Conservation (phyloP, 2,797 vertebrate genomes). For the Acanthiza pusilla region DNA sequence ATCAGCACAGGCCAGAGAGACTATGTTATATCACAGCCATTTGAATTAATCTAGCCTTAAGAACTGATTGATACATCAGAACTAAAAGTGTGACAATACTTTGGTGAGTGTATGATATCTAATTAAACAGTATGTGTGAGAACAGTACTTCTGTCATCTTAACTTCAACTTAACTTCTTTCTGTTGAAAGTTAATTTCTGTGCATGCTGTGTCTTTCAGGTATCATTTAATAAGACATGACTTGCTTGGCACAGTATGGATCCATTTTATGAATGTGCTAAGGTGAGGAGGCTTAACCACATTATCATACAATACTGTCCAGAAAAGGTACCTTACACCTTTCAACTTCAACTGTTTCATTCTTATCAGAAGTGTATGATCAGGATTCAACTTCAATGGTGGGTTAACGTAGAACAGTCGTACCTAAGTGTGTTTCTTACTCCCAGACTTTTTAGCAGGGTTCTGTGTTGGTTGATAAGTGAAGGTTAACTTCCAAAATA, state of each 20-base stretch:
- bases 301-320: not conserved
- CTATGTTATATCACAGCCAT: not conserved
- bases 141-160: not conserved
- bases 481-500: not conserved
- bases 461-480: not conserved
- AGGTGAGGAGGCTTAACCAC: not conserved
- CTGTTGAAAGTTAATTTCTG: not conserved
- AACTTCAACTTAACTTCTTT: no score
- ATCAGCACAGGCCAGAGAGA: not conserved
- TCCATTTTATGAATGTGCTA: not conserved
- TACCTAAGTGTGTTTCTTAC: not conserved
- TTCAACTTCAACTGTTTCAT: not conserved
- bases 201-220: not conserved
- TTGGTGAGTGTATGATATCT: not conserved
- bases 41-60: not conserved
- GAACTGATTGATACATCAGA: not conserved
- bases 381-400: not conserved
- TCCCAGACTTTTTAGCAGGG: not conserved
- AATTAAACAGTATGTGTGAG: not conserved
- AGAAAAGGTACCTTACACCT: not conserved
- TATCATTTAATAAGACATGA: not conserved
- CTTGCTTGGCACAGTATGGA: not conserved
- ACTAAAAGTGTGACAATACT: not conserved
- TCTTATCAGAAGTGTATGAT: not conserved
- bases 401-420: not conserved